Percentiles rank a stretch among this genome's conserved stretches.
Evolutionary conservation across 2,797 vertebrate species (phyloP).

Genomic region (Lacerta viridis): DNA sequence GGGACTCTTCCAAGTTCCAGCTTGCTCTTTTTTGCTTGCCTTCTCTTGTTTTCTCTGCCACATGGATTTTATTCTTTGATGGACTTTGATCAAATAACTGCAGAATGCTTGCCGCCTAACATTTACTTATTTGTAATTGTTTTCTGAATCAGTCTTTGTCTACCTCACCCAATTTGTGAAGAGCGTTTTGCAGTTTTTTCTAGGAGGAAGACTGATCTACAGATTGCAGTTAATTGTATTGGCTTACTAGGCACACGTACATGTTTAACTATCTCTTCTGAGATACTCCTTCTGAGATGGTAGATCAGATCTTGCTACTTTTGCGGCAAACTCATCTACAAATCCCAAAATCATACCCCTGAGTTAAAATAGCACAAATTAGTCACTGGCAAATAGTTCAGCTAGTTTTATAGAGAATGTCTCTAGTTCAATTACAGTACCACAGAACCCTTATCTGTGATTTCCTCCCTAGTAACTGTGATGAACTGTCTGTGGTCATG

Average conservation of each 20-base stretch:
- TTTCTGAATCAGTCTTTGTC: not conserved
- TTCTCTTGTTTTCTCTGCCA: not conserved
- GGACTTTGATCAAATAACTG: not conserved
- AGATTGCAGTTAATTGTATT: not conserved
- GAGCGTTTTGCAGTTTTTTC: not conserved
- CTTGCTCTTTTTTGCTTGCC: not conserved
- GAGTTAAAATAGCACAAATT: not conserved
- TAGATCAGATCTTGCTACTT: not conserved
- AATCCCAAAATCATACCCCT: not conserved
- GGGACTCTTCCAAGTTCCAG: not conserved
- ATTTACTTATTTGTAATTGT: not conserved
- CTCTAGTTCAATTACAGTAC: conserved; percentile 3
- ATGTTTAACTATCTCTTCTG: not conserved
- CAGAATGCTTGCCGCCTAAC: not conserved
- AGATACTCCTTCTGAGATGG: not conserved
- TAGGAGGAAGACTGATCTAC: not conserved
- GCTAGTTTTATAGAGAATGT: not conserved
- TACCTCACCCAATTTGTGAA: not conserved
- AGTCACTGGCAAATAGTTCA: not conserved
- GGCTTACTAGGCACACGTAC: not conserved
- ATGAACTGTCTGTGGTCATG: not conserved
- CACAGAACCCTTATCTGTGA: not conserved
- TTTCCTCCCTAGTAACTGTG: not conserved
- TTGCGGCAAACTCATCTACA: not conserved
- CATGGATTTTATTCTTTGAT: conserved; percentile 12